Percentiles rank a stretch among this genome's conserved stretches.
phyloP scores from a whole-genome alignment of 2,797 vertebrate genomes.

The Sciurus vulgaris region DNA sequence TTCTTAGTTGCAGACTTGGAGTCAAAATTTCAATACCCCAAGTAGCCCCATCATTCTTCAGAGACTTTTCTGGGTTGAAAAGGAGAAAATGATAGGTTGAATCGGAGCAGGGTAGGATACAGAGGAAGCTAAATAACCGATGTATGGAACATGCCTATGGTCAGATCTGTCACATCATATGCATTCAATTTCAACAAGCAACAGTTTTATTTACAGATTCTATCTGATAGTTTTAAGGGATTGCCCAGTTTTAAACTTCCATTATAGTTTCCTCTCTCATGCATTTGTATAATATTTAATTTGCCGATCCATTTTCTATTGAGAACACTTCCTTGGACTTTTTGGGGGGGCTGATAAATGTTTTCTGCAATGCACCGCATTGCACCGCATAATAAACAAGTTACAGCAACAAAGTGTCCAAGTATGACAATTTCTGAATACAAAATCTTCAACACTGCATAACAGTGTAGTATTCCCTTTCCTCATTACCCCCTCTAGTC shows the following conservation, averaged over 20 bases:
- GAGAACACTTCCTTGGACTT: not conserved
- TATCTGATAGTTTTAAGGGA: not conserved
- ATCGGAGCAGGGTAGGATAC: not conserved
- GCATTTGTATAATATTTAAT: not conserved
- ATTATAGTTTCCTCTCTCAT: not conserved
- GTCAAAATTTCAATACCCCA: conserved; percentile 4
- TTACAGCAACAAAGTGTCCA: not conserved
- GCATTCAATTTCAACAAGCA: not conserved
- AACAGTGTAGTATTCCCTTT: not conserved
- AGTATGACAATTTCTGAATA: not conserved
- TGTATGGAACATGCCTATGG: not conserved
- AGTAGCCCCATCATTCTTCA: not conserved
- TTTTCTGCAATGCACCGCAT: not conserved
- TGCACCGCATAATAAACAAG: conserved; percentile 28
- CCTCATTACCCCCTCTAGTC: not conserved
- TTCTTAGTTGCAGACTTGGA: not conserved
- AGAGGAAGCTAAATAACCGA: not conserved
- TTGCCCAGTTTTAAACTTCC: conserved; percentile 31
- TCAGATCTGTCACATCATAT: not conserved
- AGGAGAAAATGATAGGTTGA: not conserved
- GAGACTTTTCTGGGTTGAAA: conserved; percentile 14
- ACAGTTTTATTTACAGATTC: not conserved
- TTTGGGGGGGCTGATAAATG: not conserved
- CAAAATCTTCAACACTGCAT: not conserved
- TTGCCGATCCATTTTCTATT: not conserved